A percentile compares a stretch with the other conserved stretches of the same genome.
phyloP scores from a whole-genome alignment of 1,140 invertebrate genomes.

The Protaetia brevitarsis region DNA sequence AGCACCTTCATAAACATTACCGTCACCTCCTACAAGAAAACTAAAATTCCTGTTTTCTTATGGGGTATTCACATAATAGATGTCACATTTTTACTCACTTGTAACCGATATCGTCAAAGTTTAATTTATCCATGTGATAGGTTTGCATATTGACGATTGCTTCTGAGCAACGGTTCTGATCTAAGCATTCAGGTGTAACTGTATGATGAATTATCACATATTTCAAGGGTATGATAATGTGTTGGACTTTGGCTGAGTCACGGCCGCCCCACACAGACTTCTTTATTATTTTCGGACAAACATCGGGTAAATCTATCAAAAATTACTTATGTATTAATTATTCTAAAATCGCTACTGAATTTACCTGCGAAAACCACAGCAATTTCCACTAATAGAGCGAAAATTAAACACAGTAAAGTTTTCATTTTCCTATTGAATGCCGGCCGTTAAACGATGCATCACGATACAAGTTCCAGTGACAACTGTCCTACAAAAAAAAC shows the following conservation, averaged over 20 bases:
- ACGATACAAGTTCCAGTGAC: too few relatives aligned
- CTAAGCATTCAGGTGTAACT: conserved; percentile 50
- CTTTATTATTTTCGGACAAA: conserved; percentile 40
- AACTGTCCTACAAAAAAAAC: too few relatives aligned
- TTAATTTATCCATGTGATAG: conserved; percentile 60
- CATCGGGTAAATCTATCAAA: background rate
- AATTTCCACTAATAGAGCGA: too few relatives aligned
- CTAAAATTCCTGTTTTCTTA: conserved; percentile 47
- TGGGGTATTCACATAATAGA: background rate
- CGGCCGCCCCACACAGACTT: conserved; percentile 46
- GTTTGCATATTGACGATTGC: conserved; percentile 59
- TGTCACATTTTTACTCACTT: conserved; percentile 52
- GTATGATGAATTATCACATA: conserved; percentile 48
- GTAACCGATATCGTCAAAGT: conserved; percentile 19
- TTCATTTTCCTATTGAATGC: too few relatives aligned
- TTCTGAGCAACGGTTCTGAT: conserved; percentile 46
- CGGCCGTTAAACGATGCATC: too few relatives aligned
- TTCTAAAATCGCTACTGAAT: too few relatives aligned
- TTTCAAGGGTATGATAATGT: conserved; percentile 49
- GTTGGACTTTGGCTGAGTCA: conserved; percentile 50
- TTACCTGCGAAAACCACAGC: too few relatives aligned
- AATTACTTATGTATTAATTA: too few relatives aligned
- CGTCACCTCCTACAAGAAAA: conserved; percentile 74
- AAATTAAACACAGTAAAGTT: too few relatives aligned
- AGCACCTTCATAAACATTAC: conserved; percentile 63